Base-by-base conservation (phyloP, 2,888 invertebrate genomes). In the Linyphia triangularis region DNA sequence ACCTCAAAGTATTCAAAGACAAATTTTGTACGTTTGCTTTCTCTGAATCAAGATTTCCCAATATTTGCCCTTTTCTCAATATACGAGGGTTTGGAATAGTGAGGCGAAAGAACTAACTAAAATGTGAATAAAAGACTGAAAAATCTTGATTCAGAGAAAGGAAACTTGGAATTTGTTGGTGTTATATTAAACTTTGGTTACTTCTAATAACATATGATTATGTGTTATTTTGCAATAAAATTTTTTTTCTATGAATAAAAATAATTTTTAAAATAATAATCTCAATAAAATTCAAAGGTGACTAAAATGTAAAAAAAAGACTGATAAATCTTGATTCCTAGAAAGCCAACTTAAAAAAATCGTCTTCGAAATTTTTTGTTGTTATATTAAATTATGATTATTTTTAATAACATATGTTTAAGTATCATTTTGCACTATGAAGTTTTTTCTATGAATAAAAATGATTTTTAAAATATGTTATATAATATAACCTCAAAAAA, bases 21-120 rank as follows among this genome's bases (percentile, higher is more conserved):
- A 22, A 9, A n/a, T 65, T 65, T 65, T 22, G 28, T 30, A 3
- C 51, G 28, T 10, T 63, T 40, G 16, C 43, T 28, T 63, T 40
- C 65, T 69, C 51, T 65, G n/a, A 61, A 72, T 63, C 30, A 70
- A 40, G 19, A 63, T 73, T 69, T 83, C 61, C 37, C 61, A 72
- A 73, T 83, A 63, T 83, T 83, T 72, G 72, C 24, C n/a, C n/a
- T n/a, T n/a, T n/a, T n/a, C n/a, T n/a, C n/a, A n/a, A n/a, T 59
- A 61, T 83, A 72, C 72, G 51, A 22, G 28, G 73, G 51, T 83
- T 83, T 73, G 43, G 72, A 61, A 24, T 26, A 28, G 30, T 24
- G 43, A 33, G 37, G 5, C 16, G 61, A 70, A 63, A 83, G 28
- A 72, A 70, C 65, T 22, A 33, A 33, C 4, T 4, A 6, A 33